Conservation (phyloP, 2,888 invertebrate genomes). For the Platycheirus albimanus region DNA sequence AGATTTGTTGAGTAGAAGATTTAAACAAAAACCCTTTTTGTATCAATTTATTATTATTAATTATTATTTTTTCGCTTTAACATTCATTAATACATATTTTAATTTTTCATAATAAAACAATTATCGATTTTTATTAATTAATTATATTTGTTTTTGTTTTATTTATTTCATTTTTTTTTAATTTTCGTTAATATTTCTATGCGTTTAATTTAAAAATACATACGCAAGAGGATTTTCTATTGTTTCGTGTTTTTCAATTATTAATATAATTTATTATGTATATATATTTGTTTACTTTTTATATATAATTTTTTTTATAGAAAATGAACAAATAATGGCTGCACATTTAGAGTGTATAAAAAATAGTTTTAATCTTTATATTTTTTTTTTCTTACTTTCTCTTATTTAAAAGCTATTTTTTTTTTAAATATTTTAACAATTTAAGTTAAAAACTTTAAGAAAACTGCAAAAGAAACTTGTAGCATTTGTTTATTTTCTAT, state of each 20-base stretch:
- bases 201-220: conserved; percentile 47
- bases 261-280: conserved; percentile 1
- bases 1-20: no score
- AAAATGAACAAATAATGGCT: conserved; percentile 71
- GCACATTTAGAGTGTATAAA: conserved; percentile 74
- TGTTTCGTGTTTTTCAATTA: conserved; percentile 34
- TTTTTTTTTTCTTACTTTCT: conserved; percentile 65
- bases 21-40: background rate
- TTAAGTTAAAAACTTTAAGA: conserved; percentile 52
- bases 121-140: conserved; percentile 39
- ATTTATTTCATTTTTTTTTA: conserved; percentile 23
- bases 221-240: conserved; percentile 56
- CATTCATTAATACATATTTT: conserved; percentile 61
- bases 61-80: conserved; percentile 55
- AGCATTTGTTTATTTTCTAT: conserved; percentile 22
- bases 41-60: conserved; percentile 37
- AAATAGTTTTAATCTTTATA: conserved; percentile 76
- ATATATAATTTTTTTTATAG: conserved; percentile 53
- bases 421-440: conserved; percentile 34
- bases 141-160: conserved; percentile 2
- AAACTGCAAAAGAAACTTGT: conserved; percentile 33
- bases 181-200: conserved; percentile 35
- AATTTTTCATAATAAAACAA: conserved; percentile 60
- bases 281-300: conserved; percentile 26
- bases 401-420: conserved; percentile 64